Conservation (phyloP, 2,113 vertebrate species). For the Coturnix japonica region DNA sequence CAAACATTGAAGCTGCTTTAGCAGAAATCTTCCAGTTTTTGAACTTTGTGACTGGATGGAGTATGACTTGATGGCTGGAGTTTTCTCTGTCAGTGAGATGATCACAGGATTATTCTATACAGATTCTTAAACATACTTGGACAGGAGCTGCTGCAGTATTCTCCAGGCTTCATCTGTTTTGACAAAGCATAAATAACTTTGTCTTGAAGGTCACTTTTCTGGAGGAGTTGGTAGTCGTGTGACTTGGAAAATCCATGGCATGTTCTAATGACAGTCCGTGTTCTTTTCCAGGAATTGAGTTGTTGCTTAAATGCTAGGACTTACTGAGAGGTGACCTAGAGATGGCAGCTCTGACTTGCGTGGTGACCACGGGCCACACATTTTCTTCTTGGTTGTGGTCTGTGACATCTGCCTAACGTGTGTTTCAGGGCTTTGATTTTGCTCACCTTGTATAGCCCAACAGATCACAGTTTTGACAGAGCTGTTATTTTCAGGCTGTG, state of each 20-base stretch:
- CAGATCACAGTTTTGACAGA: rapidly evolving
- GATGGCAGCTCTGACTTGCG: neutral
- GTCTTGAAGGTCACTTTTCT: neutral
- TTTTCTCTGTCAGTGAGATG: neutral
- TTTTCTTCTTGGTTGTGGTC: neutral
- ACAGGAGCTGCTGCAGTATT: neutral
- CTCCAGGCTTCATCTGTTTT: neutral
- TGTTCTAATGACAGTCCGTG: neutral
- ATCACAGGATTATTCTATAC: neutral
- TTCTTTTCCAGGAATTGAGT: neutral
- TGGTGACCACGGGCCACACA: rapidly evolving
- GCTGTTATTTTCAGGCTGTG: neutral
- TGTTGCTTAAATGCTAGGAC: neutral
- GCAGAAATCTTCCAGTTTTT: neutral
- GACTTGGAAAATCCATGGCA: neutral
- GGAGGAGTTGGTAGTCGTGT: neutral
- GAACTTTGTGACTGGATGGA: neutral
- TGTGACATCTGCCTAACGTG: neutral
- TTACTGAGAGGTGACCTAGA: neutral
- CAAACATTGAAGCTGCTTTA: neutral
- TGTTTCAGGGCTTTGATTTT: neutral
- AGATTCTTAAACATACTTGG: neutral
- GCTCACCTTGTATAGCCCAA: neutral
- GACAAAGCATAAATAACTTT: neutral
- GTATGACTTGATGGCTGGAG: neutral